Evolutionary conservation across 2,888 invertebrate species (phyloP), one percentile per base, ranked within the genome.

Genomic region (Orthosia incerta): DNA sequence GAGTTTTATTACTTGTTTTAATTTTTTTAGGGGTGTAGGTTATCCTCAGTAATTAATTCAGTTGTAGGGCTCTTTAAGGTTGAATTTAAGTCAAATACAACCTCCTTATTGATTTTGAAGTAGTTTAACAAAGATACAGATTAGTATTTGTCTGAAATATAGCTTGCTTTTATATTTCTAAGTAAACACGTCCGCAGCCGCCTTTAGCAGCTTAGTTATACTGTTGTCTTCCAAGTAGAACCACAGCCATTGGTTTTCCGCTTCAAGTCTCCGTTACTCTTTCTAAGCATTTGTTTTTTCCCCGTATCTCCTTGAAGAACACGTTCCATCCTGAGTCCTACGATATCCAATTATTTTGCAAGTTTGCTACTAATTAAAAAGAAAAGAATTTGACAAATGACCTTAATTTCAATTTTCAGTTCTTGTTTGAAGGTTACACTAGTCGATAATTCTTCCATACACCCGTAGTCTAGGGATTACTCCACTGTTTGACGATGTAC

Each of bases 21-120:
- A 46, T 50, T 53, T 76, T 63, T 77, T 56, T 55, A 46, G 31
- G 79, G 61, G 66, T 23, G 48, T 59, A 26, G 56, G 26, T 56
- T 71, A 20, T 46, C 26, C 31, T 48, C 3, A 15, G 16, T 77
- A 15, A 23, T 57, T 46, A 39, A 59, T 48, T 15, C 15, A 15
- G 20, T 18, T 46, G 15, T 53, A 15, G 16, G 45, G n/a, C 16
- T 66, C 4, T n/a, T n/a, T n/a, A n/a, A n/a, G n/a, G n/a, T n/a
- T n/a, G n/a, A n/a, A n/a, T n/a, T n/a, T n/a, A n/a, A n/a, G n/a
- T n/a, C n/a, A 31, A 26, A 45, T 55, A 20, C 2, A 45, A 15
- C 57, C 15, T n/a, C 16, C 15, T 20, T 12, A 5, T 31, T 18
- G 18, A 31, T 20, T 51, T 71, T 56, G 12, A 23, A 48, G 39